phyloP scores from a whole-genome alignment of 2,888 invertebrate genomes.

The Nomada fucata region DNA sequence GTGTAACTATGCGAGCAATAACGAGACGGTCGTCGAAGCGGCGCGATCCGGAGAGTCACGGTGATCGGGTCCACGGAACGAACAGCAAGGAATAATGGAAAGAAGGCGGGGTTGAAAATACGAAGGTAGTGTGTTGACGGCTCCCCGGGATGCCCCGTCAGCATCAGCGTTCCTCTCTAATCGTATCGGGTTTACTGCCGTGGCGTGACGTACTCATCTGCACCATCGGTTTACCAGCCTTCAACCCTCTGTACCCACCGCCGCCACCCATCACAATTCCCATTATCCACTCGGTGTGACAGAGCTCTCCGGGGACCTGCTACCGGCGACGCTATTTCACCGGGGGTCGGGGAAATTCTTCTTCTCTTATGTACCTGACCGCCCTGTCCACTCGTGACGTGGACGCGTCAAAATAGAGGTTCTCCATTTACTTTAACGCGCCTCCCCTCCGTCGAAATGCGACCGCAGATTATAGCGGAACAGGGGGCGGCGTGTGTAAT shows the following conservation, averaged over 20 bases:
- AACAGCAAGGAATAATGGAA: slow-evolving; percentile 65
- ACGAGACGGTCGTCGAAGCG: slow-evolving; percentile 17
- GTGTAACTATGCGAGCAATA: slow-evolving; percentile 44
- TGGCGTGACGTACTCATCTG: slow-evolving; percentile 83
- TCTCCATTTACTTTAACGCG: too few relatives aligned
- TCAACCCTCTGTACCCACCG: slow-evolving; percentile 68
- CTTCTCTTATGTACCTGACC: slow-evolving; percentile 53
- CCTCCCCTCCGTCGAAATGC: too few relatives aligned
- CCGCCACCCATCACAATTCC: slow-evolving; percentile 80
- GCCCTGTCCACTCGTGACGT: slow-evolving; percentile 44
- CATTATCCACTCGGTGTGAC: slow-evolving; percentile 83
- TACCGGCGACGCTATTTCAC: slow-evolving; percentile 56
- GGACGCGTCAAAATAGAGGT: slow-evolving; percentile 41
- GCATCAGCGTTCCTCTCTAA: slow-evolving; percentile 81
- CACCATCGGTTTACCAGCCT: slow-evolving; percentile 74
- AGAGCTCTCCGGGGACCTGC: slow-evolving; percentile 81
- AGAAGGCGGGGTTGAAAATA: slow-evolving; percentile 68
- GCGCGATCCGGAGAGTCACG: background rate
- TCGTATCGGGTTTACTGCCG: slow-evolving; percentile 83
- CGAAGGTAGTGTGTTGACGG: slow-evolving; percentile 83
- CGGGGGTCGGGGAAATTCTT: slow-evolving; percentile 51
- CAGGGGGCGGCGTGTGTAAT: too few relatives aligned
- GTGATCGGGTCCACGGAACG: slow-evolving; percentile 16
- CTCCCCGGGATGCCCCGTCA: slow-evolving; percentile 83
- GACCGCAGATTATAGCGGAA: too few relatives aligned